Conservation (phyloP, 1,140 invertebrate species). For the Drosophila tropicalis region DNA sequence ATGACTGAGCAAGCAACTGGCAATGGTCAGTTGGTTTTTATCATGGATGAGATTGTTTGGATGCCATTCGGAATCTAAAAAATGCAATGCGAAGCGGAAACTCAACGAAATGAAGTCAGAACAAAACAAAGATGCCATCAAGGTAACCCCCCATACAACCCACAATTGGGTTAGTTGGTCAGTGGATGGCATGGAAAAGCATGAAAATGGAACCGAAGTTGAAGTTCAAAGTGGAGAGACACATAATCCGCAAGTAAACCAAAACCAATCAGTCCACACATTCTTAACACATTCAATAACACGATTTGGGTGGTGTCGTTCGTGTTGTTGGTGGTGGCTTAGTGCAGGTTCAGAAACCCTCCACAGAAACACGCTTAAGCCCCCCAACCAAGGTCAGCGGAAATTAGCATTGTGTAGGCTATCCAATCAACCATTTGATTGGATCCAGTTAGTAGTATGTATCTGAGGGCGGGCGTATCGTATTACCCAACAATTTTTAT, state of each 20-base stretch:
- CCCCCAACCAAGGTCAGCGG: conserved; percentile 33
- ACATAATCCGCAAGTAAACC: conserved; percentile 1
- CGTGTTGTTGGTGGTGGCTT: not conserved
- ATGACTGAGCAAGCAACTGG: conserved; percentile 39
- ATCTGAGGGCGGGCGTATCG: conserved; percentile 29
- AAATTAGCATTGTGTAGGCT: conserved; percentile 25
- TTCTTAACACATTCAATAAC: not conserved
- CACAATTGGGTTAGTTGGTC: conserved; percentile 50
- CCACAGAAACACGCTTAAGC: conserved; percentile 3
- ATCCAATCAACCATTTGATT: conserved; percentile 36
- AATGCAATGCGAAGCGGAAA: conserved; percentile 52
- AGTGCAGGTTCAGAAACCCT: conserved; percentile 10
- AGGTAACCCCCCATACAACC: conserved; percentile 24
- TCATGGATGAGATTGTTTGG: conserved; percentile 18
- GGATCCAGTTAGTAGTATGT: conserved; percentile 2
- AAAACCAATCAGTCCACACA: not conserved
- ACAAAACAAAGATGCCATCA: conserved; percentile 23
- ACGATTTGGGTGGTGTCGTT: not conserved
- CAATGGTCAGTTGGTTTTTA: conserved; percentile 43
- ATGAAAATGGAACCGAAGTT: not conserved
- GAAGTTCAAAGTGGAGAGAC: conserved; percentile 1
- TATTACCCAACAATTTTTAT: conserved; percentile 40
- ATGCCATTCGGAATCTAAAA: conserved; percentile 22
- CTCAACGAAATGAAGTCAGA: conserved; percentile 9
- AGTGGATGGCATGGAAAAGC: not conserved